These are phyloP conservation scores for Meganola albula DNA, from an alignment of 2,888 invertebrate genomes.

Conservation along the genomic window DNA sequence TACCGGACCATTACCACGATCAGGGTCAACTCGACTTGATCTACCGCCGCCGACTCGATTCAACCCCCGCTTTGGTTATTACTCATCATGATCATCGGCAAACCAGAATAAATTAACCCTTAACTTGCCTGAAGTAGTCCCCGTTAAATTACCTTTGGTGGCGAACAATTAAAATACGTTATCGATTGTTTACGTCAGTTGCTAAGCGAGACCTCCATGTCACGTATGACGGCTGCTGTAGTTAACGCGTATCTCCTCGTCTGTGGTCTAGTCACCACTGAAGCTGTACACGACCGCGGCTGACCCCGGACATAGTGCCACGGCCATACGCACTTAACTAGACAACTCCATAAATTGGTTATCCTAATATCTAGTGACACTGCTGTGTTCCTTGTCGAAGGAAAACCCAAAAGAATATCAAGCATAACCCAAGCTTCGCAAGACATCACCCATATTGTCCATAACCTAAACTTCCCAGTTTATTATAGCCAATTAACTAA, in stretches of 20 bases:
- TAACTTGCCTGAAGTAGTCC: slow-evolving; percentile 15
- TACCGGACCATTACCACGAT: slow-evolving; percentile 28
- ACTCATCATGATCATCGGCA: slow-evolving; percentile 26
- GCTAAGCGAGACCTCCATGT: no score
- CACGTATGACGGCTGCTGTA: not conserved
- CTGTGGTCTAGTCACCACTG: slow-evolving; percentile 12
- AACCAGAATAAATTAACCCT: slow-evolving; percentile 21
- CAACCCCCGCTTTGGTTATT: slow-evolving; percentile 25
- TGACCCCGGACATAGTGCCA: slow-evolving; percentile 3
- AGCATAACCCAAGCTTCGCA: no score
- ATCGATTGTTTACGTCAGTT: no score
- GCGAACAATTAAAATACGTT: no score
- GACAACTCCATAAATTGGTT: no score
- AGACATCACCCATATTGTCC: no score
- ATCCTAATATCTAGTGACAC: no score
- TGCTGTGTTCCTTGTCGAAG: no score
- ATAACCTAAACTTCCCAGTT: no score
- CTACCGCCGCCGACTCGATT: slow-evolving; percentile 13
- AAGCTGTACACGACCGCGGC: slow-evolving; percentile 12
- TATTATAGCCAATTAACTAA: no score
- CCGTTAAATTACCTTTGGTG: slow-evolving; percentile 13
- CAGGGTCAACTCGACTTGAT: slow-evolving; percentile 30
- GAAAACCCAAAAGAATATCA: no score
- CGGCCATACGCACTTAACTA: no score
- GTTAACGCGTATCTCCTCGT: slow-evolving; percentile 23